Evolutionary conservation across 1,140 invertebrate species (phyloP), one percentile per base, ranked within the genome.

Genomic region (Halesus radiatus): DNA sequence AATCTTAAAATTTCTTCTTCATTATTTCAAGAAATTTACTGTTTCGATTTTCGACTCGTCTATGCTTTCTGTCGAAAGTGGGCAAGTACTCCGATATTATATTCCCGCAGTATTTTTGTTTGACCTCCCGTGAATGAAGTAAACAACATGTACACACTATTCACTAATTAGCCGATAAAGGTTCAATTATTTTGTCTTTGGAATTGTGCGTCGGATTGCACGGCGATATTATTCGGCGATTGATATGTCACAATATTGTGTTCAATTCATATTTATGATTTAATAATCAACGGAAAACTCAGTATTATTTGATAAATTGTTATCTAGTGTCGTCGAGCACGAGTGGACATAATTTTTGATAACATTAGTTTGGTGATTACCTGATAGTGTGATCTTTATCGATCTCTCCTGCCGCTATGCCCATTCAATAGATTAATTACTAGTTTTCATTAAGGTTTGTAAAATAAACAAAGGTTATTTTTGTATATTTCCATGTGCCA

Each of bases 181-280:
- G 22, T 75, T 75, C 72, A 75, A 75, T 75, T 58, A 72, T 75
- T 75, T 75, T 75, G 23, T 75, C 72, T 75, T 37, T 75, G 72
- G 72, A 58, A 29, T 75, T 58, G 72, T 75, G 72, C 72, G 72
- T 75, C 72, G 26, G 58, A 75, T 75, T 75, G 68, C 68, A 72
- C 68, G 68, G 68, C 18, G 68, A 72, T 70, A 70, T 70, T 72
- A 72, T 72, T 68, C 76, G 62, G 60, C 76, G 76, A 78, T 64
- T 78, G 76, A 78, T 78, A 78, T 78, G 76, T 78, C 76, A 78
- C 76, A 78, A 78, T 78, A 78, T 68, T 78, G 76, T 66, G 66
- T 78, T 26, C 54, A 68, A 68, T 68, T 16, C 62, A 66, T 7
- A 68, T 62, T 76, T 76, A 62, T 76, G 74, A 76, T 76, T 45